Evolutionary conservation across 2,113 vertebrate species (phyloP).

Genomic region (Dolichotis patagonum): DNA sequence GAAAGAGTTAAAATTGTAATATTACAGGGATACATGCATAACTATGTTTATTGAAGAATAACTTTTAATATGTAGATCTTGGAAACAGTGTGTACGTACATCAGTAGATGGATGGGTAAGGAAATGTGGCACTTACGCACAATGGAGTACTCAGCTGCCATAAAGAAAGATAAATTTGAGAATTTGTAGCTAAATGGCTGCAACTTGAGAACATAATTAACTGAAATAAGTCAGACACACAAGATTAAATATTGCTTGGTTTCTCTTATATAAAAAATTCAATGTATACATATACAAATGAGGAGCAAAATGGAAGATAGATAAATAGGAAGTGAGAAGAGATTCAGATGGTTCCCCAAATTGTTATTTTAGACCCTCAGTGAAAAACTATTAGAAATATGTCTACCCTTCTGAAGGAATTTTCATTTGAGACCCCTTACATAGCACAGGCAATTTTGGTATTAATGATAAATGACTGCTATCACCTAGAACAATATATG

Average conservation of each 20-base stretch:
- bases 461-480: not conserved
- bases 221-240: not conserved
- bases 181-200: not conserved
- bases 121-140: not conserved
- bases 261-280: not conserved
- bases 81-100: too few species aligned
- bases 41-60: not conserved
- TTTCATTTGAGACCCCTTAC: conserved; percentile 15
- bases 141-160: not conserved
- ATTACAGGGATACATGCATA: not conserved
- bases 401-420: not conserved
- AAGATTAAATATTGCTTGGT: not conserved
- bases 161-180: not conserved
- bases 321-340: not conserved
- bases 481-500: not conserved
- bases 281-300: not conserved
- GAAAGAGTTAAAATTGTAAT: not conserved
- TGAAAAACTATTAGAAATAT: not conserved
- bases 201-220: not conserved
- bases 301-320: not conserved
- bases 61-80: not conserved
- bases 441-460: not conserved
- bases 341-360: not conserved
- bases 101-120: not conserved
- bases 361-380: not conserved